Evolutionary conservation across 2,797 vertebrate species (phyloP).

Genomic region (Sebastes oblongus): DNA sequence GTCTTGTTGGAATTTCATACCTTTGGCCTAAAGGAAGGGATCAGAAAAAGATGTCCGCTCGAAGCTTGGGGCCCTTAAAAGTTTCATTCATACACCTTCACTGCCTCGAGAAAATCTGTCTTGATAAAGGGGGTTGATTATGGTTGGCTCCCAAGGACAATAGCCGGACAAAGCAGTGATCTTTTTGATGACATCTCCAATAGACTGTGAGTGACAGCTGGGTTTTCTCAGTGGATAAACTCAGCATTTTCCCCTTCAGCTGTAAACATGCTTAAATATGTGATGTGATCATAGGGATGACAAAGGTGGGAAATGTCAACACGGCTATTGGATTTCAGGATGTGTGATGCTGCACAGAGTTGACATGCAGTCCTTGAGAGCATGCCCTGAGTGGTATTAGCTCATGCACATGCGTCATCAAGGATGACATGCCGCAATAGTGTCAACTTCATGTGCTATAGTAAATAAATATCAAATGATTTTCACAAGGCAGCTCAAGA

Average conservation of each 20-base stretch:
- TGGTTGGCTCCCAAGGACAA: constrained; percentile 21
- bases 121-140: constrained; percentile 16
- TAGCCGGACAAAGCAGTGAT: constrained; percentile 20
- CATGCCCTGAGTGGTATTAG: constrained; percentile 18
- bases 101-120: constrained; percentile 6
- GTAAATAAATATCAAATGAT: constrained; percentile 8
- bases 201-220: constrained; percentile 30
- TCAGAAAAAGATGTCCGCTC: constrained; percentile 7
- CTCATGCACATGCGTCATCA: constrained; percentile 25
- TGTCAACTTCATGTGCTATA: constrained; percentile 1
- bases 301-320: constrained; percentile 51
- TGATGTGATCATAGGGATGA: constrained; percentile 48
- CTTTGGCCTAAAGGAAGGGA: constrained; percentile 23
- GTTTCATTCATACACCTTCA: constrained; percentile 24
- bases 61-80: constrained; percentile 12
- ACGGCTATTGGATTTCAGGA: constrained; percentile 49
- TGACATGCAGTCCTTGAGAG: constrained; percentile 24
- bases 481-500: not conserved
- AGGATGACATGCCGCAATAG: constrained; percentile 15
- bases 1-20: constrained; percentile 46
- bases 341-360: constrained; percentile 33
- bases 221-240: constrained; percentile 38
- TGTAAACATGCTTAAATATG: constrained; percentile 60
- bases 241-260: constrained; percentile 44
- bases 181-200: constrained; percentile 37